Conservation (phyloP, 1,140 invertebrate species). For the Calephelis nemesis region DNA sequence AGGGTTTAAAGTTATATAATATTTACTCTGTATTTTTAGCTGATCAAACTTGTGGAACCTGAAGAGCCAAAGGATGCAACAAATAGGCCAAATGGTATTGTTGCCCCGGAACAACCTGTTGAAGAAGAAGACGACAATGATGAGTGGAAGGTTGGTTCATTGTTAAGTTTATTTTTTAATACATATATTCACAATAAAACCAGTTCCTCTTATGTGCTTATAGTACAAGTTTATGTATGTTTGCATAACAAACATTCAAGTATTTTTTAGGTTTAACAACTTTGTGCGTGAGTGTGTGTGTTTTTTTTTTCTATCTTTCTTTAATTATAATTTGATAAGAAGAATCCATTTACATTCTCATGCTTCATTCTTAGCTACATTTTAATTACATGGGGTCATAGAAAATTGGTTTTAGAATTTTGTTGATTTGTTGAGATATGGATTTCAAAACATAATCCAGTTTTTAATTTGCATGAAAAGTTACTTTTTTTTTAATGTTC, state of each 20-base stretch:
- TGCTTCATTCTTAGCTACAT: no score
- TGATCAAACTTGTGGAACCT: slow-evolving; percentile 84
- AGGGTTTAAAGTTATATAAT: neutral
- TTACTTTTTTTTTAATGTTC: no score
- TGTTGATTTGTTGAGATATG: no score
- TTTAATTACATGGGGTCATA: no score
- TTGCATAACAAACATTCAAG: neutral
- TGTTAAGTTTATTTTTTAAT: neutral
- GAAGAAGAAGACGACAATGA: slow-evolving; percentile 81
- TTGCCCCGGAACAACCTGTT: slow-evolving; percentile 49
- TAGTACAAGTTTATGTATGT: neutral
- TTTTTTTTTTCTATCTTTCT: no score
- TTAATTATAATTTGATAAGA: no score
- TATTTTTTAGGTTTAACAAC: no score
- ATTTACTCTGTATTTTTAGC: slow-evolving; percentile 64
- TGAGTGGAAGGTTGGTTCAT: slow-evolving; percentile 85
- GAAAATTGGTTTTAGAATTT: no score
- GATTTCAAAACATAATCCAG: no score
- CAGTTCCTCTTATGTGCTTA: neutral
- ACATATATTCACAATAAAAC: neutral
- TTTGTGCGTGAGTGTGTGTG: no score
- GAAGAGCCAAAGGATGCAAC: slow-evolving; percentile 64
- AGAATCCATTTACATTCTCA: no score
- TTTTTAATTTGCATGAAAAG: no score
- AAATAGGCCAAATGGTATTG: slow-evolving; percentile 52